Conservation (phyloP, 1,140 invertebrate species). For the Ridgeia piscesae region DNA sequence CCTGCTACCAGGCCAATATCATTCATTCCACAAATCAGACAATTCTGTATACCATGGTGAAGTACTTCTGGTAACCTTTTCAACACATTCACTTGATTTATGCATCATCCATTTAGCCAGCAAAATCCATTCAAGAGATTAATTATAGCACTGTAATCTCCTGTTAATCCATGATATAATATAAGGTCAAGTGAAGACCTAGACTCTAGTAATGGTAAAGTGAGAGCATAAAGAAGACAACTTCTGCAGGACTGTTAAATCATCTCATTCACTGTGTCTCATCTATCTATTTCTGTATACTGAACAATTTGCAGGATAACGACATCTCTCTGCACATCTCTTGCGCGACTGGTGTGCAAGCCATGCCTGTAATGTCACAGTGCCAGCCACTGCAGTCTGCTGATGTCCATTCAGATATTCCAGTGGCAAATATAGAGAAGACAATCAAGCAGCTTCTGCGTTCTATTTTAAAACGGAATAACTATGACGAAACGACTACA, state of each 20-base stretch:
- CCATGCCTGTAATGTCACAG: neutral
- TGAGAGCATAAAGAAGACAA: neutral
- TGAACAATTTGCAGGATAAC: neutral
- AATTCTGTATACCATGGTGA: neutral
- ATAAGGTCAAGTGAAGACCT: neutral
- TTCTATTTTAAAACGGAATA: neutral
- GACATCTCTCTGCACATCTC: neutral
- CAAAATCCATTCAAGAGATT: neutral
- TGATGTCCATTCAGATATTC: neutral
- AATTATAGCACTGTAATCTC: neutral
- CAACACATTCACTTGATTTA: neutral
- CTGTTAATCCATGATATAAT: neutral
- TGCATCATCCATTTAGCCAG: neutral
- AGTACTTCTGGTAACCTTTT: neutral
- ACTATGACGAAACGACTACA: neutral
- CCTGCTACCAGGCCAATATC: neutral
- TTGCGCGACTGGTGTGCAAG: neutral
- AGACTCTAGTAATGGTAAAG: neutral
- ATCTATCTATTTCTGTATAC: neutral
- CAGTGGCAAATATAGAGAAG: neutral
- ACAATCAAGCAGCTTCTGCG: neutral
- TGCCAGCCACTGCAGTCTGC: neutral
- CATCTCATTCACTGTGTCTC: too few species aligned
- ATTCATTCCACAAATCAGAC: neutral
- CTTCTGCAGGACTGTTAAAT: neutral